Conservation (phyloP, 1,140 invertebrate species). For the Drosophila equinoxialis region DNA sequence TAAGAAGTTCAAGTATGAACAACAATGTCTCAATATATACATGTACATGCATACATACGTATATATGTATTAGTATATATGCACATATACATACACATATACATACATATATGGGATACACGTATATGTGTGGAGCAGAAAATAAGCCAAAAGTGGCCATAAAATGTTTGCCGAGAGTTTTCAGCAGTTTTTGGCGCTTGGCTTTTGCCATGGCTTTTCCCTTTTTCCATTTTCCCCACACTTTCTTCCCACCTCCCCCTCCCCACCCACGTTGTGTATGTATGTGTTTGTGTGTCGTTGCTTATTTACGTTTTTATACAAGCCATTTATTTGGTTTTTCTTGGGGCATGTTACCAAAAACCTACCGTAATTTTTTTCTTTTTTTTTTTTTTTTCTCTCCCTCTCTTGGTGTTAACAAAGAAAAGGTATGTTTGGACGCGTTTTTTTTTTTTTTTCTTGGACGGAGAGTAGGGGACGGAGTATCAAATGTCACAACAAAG, state of each 20-base stretch:
- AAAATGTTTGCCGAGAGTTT: slow-evolving; percentile 77
- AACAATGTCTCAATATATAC: slow-evolving; percentile 30
- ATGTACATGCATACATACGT: slow-evolving; percentile 3
- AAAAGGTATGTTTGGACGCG: background rate
- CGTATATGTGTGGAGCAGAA: slow-evolving; percentile 53
- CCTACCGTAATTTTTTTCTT: slow-evolving; percentile 43
- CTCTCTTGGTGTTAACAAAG: slow-evolving; percentile 15
- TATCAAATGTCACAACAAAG: slow-evolving; percentile 16
- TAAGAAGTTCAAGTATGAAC: slow-evolving; percentile 10
- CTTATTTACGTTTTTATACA: slow-evolving; percentile 74
- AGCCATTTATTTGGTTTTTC: slow-evolving; percentile 67
- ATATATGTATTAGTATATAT: background rate
- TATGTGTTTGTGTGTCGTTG: slow-evolving; percentile 36
- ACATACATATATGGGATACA: background rate
- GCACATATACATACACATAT: too few species aligned
- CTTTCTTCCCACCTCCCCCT: background rate
- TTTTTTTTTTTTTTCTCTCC: slow-evolving; percentile 14
- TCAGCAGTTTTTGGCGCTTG: slow-evolving; percentile 41
- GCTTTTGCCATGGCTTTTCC: slow-evolving; percentile 28
- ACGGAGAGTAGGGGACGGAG: background rate
- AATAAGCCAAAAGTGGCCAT: slow-evolving; percentile 77
- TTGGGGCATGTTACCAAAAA: slow-evolving; percentile 36
- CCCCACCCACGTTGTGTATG: slow-evolving; percentile 7
- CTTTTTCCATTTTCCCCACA: background rate
- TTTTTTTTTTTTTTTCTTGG: background rate